phyloP scores from a whole-genome alignment of 2,113 vertebrate genomes.

The Malurus alboscapulatus region DNA sequence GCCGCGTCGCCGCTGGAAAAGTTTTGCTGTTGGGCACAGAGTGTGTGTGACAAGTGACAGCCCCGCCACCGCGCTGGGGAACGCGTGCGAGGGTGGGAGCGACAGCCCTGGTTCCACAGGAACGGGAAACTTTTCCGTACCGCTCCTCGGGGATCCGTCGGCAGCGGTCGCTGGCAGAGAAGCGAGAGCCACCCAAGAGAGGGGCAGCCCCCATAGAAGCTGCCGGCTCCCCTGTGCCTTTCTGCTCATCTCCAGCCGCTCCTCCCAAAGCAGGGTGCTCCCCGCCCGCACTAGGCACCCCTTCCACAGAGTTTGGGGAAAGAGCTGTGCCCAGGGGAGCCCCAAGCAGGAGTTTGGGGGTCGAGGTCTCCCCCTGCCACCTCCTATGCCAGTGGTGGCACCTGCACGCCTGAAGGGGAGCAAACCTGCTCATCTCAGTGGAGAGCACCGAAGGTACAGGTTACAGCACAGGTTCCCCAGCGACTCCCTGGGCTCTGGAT shows the following conservation, averaged over 20 bases:
- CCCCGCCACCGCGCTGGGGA: not conserved
- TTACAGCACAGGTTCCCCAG: fast-evolving
- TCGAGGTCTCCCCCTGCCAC: fast-evolving
- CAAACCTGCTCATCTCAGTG: fast-evolving
- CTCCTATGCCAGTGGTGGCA: fast-evolving
- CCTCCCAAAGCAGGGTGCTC: too few species aligned
- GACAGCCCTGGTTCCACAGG: fast-evolving
- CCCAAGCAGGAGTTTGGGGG: not conserved
- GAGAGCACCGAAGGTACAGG: fast-evolving
- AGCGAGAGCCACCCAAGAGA: not conserved
- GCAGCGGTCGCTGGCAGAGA: not conserved
- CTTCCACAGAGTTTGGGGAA: fast-evolving
- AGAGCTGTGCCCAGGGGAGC: not conserved
- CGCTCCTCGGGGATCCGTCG: fast-evolving
- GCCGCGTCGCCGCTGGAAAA: not conserved
- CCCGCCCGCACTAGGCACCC: fast-evolving
- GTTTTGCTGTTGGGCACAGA: not conserved
- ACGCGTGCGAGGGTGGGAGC: fast-evolving
- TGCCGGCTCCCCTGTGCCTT: fast-evolving
- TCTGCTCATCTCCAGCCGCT: fast-evolving
- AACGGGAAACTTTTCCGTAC: fast-evolving
- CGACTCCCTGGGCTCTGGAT: not conserved
- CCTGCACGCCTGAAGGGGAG: fast-evolving
- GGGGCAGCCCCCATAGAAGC: not conserved
- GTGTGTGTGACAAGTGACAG: not conserved